Conservation (phyloP, 1,140 invertebrate genomes). For the Drepana arcuata region DNA sequence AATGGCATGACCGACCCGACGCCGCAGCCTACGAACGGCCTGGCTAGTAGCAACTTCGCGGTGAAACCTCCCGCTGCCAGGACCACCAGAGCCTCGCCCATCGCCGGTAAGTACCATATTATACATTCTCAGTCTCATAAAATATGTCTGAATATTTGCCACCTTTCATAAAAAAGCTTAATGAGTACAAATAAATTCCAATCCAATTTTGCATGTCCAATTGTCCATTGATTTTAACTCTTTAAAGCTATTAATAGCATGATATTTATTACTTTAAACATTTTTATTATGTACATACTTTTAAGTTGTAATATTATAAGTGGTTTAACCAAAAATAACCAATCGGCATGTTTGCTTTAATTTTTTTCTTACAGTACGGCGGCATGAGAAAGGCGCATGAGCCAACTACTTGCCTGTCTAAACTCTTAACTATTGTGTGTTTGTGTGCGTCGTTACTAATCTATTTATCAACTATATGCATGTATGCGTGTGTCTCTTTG, state of each 20-base stretch:
- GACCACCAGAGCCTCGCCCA: constrained; percentile 26
- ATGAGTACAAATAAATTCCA: too few species aligned
- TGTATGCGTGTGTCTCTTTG: constrained; percentile 7
- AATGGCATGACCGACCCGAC: constrained; percentile 34
- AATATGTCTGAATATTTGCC: too few species aligned
- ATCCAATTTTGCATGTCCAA: too few species aligned
- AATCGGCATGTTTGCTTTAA: constrained; percentile 34
- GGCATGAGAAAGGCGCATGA: constrained; percentile 48
- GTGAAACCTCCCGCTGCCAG: constrained; percentile 37
- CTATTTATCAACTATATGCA: constrained; percentile 13
- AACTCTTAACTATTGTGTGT: constrained; percentile 22
- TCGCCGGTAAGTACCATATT: constrained; percentile 25
- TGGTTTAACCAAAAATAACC: too few species aligned
- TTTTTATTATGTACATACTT: too few species aligned
- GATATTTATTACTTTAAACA: too few species aligned
- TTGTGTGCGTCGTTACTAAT: constrained; percentile 20
- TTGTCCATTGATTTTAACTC: too few species aligned
- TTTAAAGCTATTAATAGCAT: too few species aligned
- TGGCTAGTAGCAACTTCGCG: constrained; percentile 15
- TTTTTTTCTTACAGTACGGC: constrained; percentile 58
- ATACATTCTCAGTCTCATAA: neutral
- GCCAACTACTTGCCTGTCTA: constrained; percentile 19
- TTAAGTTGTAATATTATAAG: too few species aligned
- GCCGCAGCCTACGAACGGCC: constrained; percentile 23
- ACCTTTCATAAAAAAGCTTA: too few species aligned